Percentiles rank a stretch among this genome's conserved stretches.
These are phyloP conservation scores for Lycophotia porphyrea DNA, from an alignment of 2,888 invertebrate species.

Conservation along the genomic window DNA sequence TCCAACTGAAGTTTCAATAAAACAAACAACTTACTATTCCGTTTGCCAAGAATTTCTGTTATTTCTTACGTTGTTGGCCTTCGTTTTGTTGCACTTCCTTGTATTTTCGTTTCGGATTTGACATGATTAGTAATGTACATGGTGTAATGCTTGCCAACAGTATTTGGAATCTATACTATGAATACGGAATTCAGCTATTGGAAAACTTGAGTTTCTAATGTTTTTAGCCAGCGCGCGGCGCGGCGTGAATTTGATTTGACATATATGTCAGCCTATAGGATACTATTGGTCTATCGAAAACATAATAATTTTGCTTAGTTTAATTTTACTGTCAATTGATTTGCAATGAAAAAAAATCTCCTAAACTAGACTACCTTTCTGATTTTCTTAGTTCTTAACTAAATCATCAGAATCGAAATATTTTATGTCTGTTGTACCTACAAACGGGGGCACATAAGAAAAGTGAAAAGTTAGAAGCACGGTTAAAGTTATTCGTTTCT, in stretches of 20 bases:
- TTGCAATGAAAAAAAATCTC: neutral
- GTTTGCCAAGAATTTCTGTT: constrained; percentile 61
- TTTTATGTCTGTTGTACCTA: too few relatives aligned
- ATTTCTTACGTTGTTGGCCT: constrained; percentile 64
- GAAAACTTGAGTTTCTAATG: neutral
- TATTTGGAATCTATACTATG: neutral
- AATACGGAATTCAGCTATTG: neutral
- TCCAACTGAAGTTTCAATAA: constrained; percentile 70
- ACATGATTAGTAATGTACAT: constrained; percentile 35
- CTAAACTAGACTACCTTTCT: neutral
- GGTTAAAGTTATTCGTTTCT: neutral
- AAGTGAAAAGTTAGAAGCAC: neutral
- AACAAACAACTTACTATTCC: constrained; percentile 64
- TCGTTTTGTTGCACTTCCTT: constrained; percentile 63
- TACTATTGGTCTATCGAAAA: neutral
- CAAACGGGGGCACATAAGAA: neutral
- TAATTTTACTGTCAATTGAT: neutral
- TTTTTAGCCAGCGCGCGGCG: too few relatives aligned
- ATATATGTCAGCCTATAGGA: neutral
- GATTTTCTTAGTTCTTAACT: neutral
- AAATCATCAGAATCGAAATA: neutral
- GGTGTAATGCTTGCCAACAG: constrained; percentile 28
- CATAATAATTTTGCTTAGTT: neutral
- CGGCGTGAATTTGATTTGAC: neutral
- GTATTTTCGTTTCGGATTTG: constrained; percentile 16